Percentiles rank a stretch among this genome's conserved stretches.
These are phyloP conservation scores for Drosophila auraria DNA, from an alignment of 1,140 invertebrate genomes.

Conservation along the genomic window DNA sequence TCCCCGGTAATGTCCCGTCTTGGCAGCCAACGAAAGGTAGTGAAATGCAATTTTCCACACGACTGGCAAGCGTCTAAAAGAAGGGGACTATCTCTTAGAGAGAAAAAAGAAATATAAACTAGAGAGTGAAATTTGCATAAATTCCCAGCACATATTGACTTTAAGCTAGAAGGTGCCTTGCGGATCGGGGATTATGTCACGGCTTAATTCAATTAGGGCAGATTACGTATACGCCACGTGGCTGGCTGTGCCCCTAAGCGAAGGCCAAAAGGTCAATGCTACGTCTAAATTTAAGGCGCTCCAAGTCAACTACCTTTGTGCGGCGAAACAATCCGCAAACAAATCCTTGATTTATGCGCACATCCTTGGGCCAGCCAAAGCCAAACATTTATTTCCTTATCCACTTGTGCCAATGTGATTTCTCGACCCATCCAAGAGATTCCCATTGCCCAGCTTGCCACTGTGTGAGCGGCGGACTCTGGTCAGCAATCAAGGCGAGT, in stretches of 20 bases:
- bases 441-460: not conserved
- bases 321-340: slow-evolving; percentile 76
- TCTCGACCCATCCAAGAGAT: slow-evolving; percentile 17
- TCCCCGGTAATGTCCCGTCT: slow-evolving; percentile 17
- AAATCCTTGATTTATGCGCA: slow-evolving; percentile 85
- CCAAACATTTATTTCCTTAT: slow-evolving; percentile 85
- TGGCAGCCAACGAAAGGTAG: slow-evolving; percentile 37
- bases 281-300: slow-evolving; percentile 55
- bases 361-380: slow-evolving; percentile 73
- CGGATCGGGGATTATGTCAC: slow-evolving; percentile 64
- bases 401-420: slow-evolving; percentile 82
- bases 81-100: not conserved
- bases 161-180: slow-evolving; percentile 30
- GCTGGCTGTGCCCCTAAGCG: slow-evolving; percentile 17
- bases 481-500: slow-evolving; percentile 60
- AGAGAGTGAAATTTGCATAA: slow-evolving; percentile 57
- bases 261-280: slow-evolving; percentile 74
- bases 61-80: slow-evolving; percentile 50
- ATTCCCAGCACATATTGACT: slow-evolving; percentile 53
- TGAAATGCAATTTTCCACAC: slow-evolving; percentile 79
- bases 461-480: slow-evolving; percentile 27
- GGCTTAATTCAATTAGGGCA: slow-evolving; percentile 80
- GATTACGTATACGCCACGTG: slow-evolving; percentile 80
- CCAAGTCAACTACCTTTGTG: slow-evolving; percentile 69
- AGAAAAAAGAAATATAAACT: not conserved